Percentiles rank a stretch among this genome's conserved stretches.
Conservation (phyloP, 2,797 vertebrate species). For the Luscinia luscinia region DNA sequence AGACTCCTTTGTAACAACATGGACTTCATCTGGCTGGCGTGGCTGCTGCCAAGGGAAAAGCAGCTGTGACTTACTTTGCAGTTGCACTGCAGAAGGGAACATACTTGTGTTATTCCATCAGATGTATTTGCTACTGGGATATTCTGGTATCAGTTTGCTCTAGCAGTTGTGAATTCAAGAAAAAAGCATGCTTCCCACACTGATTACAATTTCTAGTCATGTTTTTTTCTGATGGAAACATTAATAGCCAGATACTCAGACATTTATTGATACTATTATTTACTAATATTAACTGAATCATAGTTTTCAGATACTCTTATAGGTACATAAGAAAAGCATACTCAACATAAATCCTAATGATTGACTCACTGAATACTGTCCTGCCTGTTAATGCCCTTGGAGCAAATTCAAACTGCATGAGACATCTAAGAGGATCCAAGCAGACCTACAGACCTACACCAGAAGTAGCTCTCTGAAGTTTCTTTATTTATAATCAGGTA, state of each 20-base stretch:
- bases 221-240: background rate
- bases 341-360: background rate
- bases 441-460: background rate
- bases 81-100: background rate
- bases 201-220: background rate
- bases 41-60: conserved; percentile 21
- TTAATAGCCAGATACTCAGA: background rate
- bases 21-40: background rate
- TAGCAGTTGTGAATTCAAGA: background rate
- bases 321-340: background rate
- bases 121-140: background rate
- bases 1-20: conserved; percentile 18
- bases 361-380: background rate
- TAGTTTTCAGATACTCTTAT: background rate
- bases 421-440: background rate
- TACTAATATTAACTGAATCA: background rate
- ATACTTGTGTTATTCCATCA: background rate
- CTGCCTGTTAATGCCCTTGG: background rate
- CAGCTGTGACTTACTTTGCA: background rate
- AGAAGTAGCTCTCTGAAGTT: background rate
- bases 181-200: background rate
- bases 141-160: background rate
- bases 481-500: background rate
- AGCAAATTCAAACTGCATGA: background rate
- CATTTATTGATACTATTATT: too few relatives aligned